Conservation (phyloP, 2,888 invertebrate genomes). For the Salticus scenicus region DNA sequence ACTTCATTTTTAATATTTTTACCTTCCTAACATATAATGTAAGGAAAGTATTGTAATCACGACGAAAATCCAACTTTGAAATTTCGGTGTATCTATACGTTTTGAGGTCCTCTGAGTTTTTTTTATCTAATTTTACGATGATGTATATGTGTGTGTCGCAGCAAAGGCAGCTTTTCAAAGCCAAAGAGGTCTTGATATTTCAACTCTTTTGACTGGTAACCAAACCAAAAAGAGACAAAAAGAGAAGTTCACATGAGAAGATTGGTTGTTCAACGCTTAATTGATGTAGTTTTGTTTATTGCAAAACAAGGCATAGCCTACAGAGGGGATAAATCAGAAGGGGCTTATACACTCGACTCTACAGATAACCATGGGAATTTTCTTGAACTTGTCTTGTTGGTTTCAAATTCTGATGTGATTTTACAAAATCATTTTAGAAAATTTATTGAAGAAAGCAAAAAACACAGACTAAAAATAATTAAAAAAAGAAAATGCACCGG, state of each 20-base stretch:
- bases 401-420: neutral
- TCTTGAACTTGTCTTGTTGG: neutral
- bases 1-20: too few relatives aligned
- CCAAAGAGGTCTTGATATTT: neutral
- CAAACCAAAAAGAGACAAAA: neutral
- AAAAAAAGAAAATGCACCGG: too few relatives aligned
- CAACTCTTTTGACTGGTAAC: neutral
- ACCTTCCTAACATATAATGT: too few relatives aligned
- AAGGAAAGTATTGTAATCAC: too few relatives aligned
- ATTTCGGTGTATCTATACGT: too few relatives aligned
- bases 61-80: too few relatives aligned
- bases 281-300: conserved; percentile 5
- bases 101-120: too few relatives aligned
- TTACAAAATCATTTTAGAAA: conserved; percentile 4
- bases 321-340: conserved; percentile 8
- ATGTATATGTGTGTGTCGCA: too few relatives aligned
- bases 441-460: conserved; percentile 2
- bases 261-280: conserved; percentile 2
- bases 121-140: too few relatives aligned
- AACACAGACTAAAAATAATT: conserved; percentile 8
- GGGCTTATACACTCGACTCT: neutral
- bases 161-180: conserved; percentile 1
- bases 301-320: neutral
- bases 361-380: conserved; percentile 7
- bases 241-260: neutral